phyloP scores from a whole-genome alignment of 2,113 vertebrate genomes.

The Gorsachius goisagi region DNA sequence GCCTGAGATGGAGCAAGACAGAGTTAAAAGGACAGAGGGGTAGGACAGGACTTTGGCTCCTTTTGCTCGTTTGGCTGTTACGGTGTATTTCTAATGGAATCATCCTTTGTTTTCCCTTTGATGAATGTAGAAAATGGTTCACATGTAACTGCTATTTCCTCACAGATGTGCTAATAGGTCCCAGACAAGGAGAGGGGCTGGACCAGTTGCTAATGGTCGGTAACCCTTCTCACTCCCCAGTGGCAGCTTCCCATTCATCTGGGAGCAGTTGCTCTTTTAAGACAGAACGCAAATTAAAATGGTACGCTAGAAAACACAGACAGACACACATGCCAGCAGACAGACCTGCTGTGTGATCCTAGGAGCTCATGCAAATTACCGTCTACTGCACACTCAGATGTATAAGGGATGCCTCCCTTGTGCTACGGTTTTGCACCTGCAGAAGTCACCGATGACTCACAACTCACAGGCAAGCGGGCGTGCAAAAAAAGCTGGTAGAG shows the following conservation, averaged over 20 bases:
- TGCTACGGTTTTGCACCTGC: not conserved
- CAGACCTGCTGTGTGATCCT: not conserved
- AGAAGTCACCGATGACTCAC: not conserved
- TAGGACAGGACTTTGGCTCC: not conserved
- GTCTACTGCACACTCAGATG: not conserved
- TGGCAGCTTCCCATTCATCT: not conserved
- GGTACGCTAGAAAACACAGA: fast-evolving
- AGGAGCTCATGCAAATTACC: not conserved
- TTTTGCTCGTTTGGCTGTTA: not conserved
- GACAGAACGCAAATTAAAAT: not conserved
- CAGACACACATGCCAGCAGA: not conserved
- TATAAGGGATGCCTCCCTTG: not conserved
- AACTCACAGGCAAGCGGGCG: not conserved
- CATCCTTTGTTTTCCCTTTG: not conserved
- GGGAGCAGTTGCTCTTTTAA: not conserved
- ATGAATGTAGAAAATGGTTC: not conserved
- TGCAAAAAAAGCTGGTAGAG: not conserved
- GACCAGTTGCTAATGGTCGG: not conserved
- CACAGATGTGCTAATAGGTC: not conserved
- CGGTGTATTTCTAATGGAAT: not conserved
- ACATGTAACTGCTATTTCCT: constrained; percentile 6
- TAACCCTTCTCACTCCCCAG: not conserved
- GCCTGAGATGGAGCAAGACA: not conserved
- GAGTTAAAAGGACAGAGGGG: constrained; percentile 10
- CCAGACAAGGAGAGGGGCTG: not conserved